Evolutionary conservation across 2,797 vertebrate genomes (phyloP).

Genomic region (Knipowitschia caucasica): DNA sequence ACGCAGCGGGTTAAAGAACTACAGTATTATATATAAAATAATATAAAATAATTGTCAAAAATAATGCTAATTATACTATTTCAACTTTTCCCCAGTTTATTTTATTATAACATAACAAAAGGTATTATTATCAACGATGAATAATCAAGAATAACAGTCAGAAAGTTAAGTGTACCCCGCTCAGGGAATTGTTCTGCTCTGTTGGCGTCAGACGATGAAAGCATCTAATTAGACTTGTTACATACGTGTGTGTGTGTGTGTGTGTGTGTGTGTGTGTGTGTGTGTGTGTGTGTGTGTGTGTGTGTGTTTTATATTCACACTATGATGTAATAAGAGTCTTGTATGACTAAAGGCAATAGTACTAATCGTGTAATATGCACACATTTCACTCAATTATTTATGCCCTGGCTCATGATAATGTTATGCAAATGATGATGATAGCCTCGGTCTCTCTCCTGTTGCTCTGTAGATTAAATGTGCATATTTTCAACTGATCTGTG

Average conservation of each 20-base stretch:
- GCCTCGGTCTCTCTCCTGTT: constrained; percentile 49
- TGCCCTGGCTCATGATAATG: constrained; percentile 46
- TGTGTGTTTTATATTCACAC: constrained; percentile 24
- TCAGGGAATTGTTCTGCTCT: constrained; percentile 8
- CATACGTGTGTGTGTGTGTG: too few species aligned
- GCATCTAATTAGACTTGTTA: constrained; percentile 24
- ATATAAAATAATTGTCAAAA: constrained; percentile 48
- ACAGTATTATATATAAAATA: constrained; percentile 41
- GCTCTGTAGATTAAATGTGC: constrained; percentile 35
- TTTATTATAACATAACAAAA: too few species aligned
- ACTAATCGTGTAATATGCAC: constrained; percentile 43
- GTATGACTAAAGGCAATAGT: constrained; percentile 25
- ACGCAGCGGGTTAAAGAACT: constrained; percentile 12
- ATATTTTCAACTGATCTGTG: constrained; percentile 3
- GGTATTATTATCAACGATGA: constrained; percentile 26
- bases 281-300: too few species aligned
- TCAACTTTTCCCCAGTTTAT: constrained; percentile 31
- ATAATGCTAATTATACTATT: constrained; percentile 43
- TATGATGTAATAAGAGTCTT: constrained; percentile 8
- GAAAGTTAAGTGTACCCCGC: constrained; percentile 1
- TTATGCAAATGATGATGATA: constrained; percentile 53
- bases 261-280: too few species aligned
- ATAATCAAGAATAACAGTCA: constrained; percentile 39
- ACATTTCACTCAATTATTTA: constrained; percentile 59
- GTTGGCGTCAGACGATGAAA: constrained; percentile 30